Conservation (phyloP, 2,888 invertebrate species). For the Mimas tiliae region DNA sequence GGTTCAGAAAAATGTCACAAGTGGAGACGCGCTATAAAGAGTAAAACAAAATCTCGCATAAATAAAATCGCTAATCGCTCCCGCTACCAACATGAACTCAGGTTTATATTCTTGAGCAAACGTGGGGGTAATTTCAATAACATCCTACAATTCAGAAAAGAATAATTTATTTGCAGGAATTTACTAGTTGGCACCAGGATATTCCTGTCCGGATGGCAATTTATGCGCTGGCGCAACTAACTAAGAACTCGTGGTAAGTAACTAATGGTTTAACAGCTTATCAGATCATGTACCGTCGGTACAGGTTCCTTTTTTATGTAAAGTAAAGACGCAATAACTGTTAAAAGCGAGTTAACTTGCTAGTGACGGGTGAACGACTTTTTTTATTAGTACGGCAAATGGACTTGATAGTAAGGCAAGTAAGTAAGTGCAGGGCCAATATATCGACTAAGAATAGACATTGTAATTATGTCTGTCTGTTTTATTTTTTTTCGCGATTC, state of each 20-base stretch:
- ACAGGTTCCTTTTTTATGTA: neutral
- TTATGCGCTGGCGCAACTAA: constrained; percentile 15
- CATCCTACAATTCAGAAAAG: constrained; percentile 22
- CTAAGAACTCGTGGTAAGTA: neutral
- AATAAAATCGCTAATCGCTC: neutral
- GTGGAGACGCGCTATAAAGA: neutral
- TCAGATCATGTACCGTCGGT: constrained; percentile 2
- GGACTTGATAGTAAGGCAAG: no score
- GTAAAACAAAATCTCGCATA: neutral
- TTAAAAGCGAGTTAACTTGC: neutral
- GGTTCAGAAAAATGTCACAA: no score
- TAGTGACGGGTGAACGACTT: neutral
- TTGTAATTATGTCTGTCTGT: no score
- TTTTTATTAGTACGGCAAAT: no score
- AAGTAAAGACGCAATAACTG: neutral
- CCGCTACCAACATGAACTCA: neutral
- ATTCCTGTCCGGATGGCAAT: constrained; percentile 13
- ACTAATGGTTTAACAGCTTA: constrained; percentile 3
- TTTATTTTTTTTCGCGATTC: no score
- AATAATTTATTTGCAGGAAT: constrained; percentile 47
- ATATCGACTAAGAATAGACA: no score
- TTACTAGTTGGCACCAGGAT: constrained; percentile 51
- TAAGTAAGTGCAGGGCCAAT: no score
- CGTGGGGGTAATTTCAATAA: constrained; percentile 14
- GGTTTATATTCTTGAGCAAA: neutral